Evolutionary conservation across 2,797 vertebrate species (phyloP).

Genomic region (Alectoris magna): DNA sequence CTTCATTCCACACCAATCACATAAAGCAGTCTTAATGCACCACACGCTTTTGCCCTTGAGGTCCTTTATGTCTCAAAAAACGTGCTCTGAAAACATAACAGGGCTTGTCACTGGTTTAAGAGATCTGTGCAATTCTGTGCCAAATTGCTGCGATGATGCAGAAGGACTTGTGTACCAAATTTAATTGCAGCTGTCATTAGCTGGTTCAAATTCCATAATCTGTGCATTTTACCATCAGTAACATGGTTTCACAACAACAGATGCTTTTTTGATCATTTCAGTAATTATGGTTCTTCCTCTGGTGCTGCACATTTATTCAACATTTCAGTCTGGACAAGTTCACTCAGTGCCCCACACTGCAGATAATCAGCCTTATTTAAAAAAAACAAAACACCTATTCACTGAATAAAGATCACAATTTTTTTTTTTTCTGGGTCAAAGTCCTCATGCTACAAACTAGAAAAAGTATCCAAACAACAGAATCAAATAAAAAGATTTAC

Average conservation of each 20-base stretch:
- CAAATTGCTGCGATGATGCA: background rate
- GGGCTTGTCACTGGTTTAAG: background rate
- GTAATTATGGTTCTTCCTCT: background rate
- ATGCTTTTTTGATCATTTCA: background rate
- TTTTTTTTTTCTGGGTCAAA: background rate
- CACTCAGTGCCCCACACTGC: background rate
- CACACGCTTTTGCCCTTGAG: background rate
- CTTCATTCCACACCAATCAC: background rate
- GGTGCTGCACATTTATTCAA: background rate
- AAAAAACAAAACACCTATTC: background rate
- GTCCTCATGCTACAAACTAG: background rate
- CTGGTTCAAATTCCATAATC: background rate
- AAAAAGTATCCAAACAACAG: background rate
- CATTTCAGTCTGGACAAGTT: conserved; percentile 1
- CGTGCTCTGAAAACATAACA: background rate
- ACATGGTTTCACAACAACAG: background rate
- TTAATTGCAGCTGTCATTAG: background rate
- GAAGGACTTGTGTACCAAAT: background rate
- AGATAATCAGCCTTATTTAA: background rate
- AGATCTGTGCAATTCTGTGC: background rate
- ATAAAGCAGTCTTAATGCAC: background rate
- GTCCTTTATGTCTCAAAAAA: background rate
- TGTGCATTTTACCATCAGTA: background rate
- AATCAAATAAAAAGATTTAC: conserved; percentile 11
- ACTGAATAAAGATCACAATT: background rate